Evolutionary conservation across 2,888 invertebrate species (phyloP), one percentile per base, ranked within the genome.

Genomic region (Phalangium opilio): DNA sequence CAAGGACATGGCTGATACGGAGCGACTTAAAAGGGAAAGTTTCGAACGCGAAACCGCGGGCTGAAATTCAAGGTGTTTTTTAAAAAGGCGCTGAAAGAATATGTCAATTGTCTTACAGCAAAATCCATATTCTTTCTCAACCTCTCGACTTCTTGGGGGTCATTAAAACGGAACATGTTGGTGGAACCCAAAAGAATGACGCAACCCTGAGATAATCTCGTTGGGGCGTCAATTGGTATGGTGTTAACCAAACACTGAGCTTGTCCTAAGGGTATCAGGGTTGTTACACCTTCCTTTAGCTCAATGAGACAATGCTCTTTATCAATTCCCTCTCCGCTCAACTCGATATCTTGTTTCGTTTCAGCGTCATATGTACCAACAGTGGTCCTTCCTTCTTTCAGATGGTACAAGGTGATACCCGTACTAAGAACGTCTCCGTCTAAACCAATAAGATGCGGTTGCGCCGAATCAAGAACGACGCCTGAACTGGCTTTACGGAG

Each of bases 401-500:
- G 70, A 66, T 89, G 87, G 63, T 89, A 90, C 1, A 91, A 69
- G 0, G 87, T 86, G 21, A 91, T 86, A 0, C 90, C 90, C 0
- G 90, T 90, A 49, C 83, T 86, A 41, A 86, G 75, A 41, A 84
- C 69, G 65, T 90, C 86, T 61, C 89, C 89, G 61, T 89, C 89
- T 55, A 90, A 87, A 32, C 86, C 85, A 44, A 90, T 83, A 4
- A 91, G 74, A 69, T 91, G 90, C 0, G 90, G 90, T 74, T 83
- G 79, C 62, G 87, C 86, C 0, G 87, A 87, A 65, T 87, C 86
- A 43, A 87, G 68, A 2, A 87, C 84, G 0, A 89, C 86, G 0
- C 90, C 90, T 0, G 83, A 76, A 0, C 85, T 85, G 48, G 86
- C 82, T 68, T 87, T 89, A 38, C 89, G 71, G 48, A 90, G 68